Evolutionary conservation across 2,797 vertebrate genomes (phyloP).

Genomic region (Xenentodon cancila): DNA sequence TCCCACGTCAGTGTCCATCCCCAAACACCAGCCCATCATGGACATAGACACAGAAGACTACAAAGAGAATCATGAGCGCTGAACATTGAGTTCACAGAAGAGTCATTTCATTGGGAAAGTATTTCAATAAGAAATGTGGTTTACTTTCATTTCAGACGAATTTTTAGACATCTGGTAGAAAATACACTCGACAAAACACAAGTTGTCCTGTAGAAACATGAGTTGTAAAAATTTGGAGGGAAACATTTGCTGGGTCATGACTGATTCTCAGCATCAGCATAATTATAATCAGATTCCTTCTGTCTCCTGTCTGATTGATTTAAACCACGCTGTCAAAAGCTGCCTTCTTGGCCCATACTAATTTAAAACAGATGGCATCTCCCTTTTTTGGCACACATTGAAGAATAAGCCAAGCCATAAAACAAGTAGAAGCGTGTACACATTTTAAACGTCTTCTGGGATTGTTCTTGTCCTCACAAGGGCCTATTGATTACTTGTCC

Average conservation of each 20-base stretch:
- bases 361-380: conserved; percentile 72
- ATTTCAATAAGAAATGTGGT: conserved; percentile 1
- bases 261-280: conserved; percentile 59
- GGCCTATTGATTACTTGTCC: conserved; percentile 68
- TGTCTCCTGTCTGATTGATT: conserved; percentile 67
- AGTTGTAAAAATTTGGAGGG: conserved; percentile 20
- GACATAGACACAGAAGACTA: too few species aligned
- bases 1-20: too few species aligned
- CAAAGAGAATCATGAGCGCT: not conserved
- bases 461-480: conserved; percentile 60
- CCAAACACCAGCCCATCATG: too few species aligned
- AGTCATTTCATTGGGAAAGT: not conserved
- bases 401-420: conserved; percentile 58
- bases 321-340: conserved; percentile 61
- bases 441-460: conserved; percentile 62
- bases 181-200: conserved; percentile 11
- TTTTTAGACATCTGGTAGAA: conserved; percentile 1
- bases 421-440: conserved; percentile 58
- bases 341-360: conserved; percentile 54
- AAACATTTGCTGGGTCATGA: conserved; percentile 51
- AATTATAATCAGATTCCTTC: conserved; percentile 56
- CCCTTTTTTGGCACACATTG: conserved; percentile 59
- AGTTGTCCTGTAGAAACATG: conserved; percentile 9
- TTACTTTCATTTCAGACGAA: not conserved
- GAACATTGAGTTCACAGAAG: not conserved